A percentile compares a stretch with the other conserved stretches of the same genome.
Evolutionary conservation across 2,797 vertebrate species (phyloP).

Genomic region (Petrocephalus schoutedeni): DNA sequence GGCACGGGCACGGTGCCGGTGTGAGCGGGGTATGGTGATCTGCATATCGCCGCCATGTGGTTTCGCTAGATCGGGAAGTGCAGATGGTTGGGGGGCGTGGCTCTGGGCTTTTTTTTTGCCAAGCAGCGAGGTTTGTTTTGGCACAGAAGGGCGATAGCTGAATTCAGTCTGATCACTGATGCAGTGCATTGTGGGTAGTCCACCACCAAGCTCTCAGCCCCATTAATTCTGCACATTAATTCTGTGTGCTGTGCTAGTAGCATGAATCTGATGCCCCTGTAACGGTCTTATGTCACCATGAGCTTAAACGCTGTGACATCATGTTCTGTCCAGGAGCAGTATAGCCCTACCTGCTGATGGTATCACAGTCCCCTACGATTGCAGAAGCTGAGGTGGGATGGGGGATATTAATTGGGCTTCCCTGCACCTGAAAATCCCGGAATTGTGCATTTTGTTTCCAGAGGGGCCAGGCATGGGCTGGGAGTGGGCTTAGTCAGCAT

Average conservation of each 20-base stretch:
- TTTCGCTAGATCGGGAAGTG: constrained; percentile 11
- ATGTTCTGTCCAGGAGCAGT: background rate
- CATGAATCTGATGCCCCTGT: background rate
- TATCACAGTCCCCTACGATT: background rate
- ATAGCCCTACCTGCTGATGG: background rate
- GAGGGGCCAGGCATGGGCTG: background rate
- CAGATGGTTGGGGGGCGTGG: background rate
- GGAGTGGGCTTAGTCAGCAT: background rate
- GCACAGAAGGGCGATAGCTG: background rate
- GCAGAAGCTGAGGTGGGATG: background rate
- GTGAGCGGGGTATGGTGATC: background rate
- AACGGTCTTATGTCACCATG: background rate
- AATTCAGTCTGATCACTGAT: background rate
- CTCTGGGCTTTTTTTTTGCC: background rate
- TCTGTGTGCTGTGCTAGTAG: background rate
- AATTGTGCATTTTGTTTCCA: background rate
- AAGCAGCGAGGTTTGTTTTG: background rate
- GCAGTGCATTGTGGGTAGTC: constrained; percentile 5
- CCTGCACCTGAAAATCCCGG: background rate
- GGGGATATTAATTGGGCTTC: background rate
- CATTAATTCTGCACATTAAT: background rate
- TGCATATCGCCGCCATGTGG: background rate
- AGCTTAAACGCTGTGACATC: background rate
- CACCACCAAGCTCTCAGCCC: background rate
- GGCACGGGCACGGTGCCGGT: background rate